These are phyloP conservation scores for Apaloderma vittatum DNA, from an alignment of 2,113 vertebrate species.

Conservation along the genomic window DNA sequence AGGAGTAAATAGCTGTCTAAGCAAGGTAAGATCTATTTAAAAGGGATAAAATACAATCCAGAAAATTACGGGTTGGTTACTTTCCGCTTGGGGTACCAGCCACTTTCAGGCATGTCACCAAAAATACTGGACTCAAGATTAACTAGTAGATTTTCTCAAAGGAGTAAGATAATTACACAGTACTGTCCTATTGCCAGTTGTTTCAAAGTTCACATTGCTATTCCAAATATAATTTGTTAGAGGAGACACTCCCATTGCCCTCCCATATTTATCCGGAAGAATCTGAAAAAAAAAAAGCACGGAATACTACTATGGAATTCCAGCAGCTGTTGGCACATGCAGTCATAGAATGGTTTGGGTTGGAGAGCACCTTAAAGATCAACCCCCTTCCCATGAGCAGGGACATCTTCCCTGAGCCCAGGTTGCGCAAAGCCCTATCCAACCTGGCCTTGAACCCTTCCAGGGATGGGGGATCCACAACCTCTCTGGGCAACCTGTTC, in stretches of 20 bases:
- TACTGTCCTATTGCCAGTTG: background rate
- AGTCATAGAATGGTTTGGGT: background rate
- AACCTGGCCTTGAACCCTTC: background rate
- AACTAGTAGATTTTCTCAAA: background rate
- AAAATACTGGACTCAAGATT: background rate
- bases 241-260: background rate
- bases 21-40: background rate
- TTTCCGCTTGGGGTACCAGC: background rate
- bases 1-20: background rate
- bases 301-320: background rate
- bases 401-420: background rate
- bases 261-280: background rate
- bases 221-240: background rate
- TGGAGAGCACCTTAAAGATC: background rate
- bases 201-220: background rate
- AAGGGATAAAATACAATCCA: background rate
- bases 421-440: background rate
- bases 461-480: background rate
- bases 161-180: background rate
- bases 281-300: background rate
- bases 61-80: background rate
- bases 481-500: background rate
- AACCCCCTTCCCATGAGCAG: background rate
- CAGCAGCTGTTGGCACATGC: background rate
- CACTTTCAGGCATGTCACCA: fast-evolving